phyloP scores from a whole-genome alignment of 2,113 vertebrate genomes.

The Tragelaphus strepsiceros region DNA sequence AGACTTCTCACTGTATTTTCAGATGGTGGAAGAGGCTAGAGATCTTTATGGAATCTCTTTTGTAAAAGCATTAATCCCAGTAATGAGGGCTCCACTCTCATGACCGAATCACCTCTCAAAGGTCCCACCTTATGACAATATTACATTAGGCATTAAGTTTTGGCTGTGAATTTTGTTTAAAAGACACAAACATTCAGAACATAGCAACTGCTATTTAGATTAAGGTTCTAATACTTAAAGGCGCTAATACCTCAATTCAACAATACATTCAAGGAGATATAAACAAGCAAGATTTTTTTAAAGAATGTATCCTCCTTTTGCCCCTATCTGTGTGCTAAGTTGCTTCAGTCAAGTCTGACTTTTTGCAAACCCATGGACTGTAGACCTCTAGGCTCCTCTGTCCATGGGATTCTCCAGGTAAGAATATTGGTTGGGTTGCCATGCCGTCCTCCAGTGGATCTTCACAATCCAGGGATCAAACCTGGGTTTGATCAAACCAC shows the following conservation, averaged over 20 bases:
- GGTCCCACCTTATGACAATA: neutral
- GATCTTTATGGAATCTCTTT: neutral
- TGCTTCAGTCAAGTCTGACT: neutral
- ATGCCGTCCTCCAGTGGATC: neutral
- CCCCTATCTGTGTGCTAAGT: fast-evolving
- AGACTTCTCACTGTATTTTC: neutral
- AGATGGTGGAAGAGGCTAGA: neutral
- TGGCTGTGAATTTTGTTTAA: neutral
- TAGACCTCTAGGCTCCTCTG: neutral
- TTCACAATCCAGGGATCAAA: neutral
- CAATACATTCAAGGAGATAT: neutral
- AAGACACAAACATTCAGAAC: neutral
- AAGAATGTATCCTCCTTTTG: neutral
- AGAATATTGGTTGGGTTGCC: neutral
- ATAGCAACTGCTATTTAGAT: neutral
- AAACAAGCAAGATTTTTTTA: neutral
- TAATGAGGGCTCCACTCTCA: neutral
- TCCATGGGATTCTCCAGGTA: neutral
- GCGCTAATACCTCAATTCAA: neutral
- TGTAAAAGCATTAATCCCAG: neutral
- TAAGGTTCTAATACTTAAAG: neutral
- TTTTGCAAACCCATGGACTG: neutral
- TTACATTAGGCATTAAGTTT: neutral
- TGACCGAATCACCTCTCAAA: neutral
- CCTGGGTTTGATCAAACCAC: neutral